A percentile compares a stretch with the other conserved stretches of the same genome.
Evolutionary conservation across 2,113 vertebrate genomes (phyloP).

Genomic region (Brachionichthys hirsutus): DNA sequence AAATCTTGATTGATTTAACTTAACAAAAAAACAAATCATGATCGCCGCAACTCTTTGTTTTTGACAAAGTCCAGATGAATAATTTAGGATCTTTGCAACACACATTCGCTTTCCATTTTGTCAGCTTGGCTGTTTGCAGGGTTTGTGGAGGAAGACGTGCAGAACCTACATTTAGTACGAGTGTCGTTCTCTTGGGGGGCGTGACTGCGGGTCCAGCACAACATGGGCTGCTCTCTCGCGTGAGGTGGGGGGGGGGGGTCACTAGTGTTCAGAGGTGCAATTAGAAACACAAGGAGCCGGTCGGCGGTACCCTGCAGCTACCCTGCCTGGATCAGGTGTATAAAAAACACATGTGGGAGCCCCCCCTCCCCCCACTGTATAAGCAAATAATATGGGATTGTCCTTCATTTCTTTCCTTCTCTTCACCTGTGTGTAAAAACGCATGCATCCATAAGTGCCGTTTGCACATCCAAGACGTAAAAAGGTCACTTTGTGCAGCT

Average conservation of each 20-base stretch:
- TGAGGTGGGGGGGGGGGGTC: constrained; percentile 66
- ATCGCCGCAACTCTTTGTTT: constrained; percentile 67
- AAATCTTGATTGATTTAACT: constrained; percentile 78
- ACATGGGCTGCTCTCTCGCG: constrained; percentile 59
- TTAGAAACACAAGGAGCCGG: constrained; percentile 62
- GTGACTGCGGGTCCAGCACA: constrained; percentile 20
- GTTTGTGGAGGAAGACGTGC: constrained; percentile 53
- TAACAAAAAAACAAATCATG: constrained; percentile 77
- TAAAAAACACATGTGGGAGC: constrained; percentile 68
- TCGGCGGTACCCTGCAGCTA: constrained; percentile 48
- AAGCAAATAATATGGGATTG: constrained; percentile 50
- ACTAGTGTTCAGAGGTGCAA: constrained; percentile 53
- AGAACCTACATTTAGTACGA: constrained; percentile 43
- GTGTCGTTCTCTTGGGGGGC: constrained; percentile 19
- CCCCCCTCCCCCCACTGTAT: constrained; percentile 31
- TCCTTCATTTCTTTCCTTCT: constrained; percentile 49
- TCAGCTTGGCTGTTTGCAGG: constrained; percentile 50
- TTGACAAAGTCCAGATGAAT: constrained; percentile 76
- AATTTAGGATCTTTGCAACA: constrained; percentile 77
- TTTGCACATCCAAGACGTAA: constrained; percentile 59
- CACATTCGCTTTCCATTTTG: constrained; percentile 57
- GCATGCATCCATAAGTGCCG: constrained; percentile 50
- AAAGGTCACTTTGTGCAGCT: constrained; percentile 54
- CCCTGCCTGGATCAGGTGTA: constrained; percentile 64
- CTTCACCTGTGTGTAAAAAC: constrained; percentile 37